Percentiles rank a stretch among this genome's conserved stretches.
phyloP scores from a whole-genome alignment of 2,797 vertebrate species.

The Zenarchopterus dispar region DNA sequence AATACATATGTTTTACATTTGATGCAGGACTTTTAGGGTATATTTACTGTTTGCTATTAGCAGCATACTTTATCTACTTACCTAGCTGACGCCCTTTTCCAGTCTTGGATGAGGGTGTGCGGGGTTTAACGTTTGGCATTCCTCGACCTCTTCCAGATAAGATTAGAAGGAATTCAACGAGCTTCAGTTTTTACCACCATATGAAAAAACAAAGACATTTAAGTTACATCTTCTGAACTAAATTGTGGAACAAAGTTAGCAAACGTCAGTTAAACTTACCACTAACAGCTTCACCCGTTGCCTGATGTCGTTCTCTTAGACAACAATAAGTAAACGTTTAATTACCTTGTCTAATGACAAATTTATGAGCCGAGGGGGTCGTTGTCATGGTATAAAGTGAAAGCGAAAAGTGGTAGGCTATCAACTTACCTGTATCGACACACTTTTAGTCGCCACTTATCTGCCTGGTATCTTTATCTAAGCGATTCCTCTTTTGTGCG shows the following conservation, averaged over 20 bases:
- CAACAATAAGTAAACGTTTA: constrained; percentile 50
- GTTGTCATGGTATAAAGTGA: constrained; percentile 75
- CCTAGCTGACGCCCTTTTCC: constrained; percentile 60
- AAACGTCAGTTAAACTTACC: constrained; percentile 29
- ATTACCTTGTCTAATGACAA: constrained; percentile 67
- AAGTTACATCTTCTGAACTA: background rate
- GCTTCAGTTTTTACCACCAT: background rate
- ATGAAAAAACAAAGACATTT: background rate
- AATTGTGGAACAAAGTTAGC: constrained; percentile 9
- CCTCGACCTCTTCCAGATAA: constrained; percentile 2
- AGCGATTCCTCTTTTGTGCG: too few relatives aligned
- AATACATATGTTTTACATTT: too few relatives aligned
- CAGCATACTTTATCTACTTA: constrained; percentile 35
- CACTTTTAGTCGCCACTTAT: constrained; percentile 9
- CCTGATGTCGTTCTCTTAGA: constrained; percentile 34
- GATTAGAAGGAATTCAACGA: background rate
- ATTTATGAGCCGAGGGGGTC: constrained; percentile 69
- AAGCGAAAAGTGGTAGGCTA: constrained; percentile 54
- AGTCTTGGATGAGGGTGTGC: constrained; percentile 71
- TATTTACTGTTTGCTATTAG: background rate
- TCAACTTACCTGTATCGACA: constrained; percentile 58
- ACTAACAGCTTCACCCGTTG: constrained; percentile 39
- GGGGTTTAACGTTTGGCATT: constrained; percentile 77
- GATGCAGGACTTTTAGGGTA: too few relatives aligned
- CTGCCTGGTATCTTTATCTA: too few relatives aligned